phyloP scores from a whole-genome alignment of 1,140 invertebrate species.

The Olivierus martensii region DNA sequence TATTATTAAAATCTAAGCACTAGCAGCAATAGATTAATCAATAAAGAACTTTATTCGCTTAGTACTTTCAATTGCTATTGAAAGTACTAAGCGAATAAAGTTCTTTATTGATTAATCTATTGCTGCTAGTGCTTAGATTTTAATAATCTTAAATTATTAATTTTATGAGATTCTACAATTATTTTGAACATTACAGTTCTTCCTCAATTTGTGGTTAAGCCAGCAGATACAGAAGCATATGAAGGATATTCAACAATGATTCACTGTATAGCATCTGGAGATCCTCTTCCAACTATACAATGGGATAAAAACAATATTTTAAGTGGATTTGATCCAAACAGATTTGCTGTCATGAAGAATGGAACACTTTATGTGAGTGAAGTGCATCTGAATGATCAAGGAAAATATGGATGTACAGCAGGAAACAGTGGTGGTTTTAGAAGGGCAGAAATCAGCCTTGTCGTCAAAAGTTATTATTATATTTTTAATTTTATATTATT shows the following conservation, averaged over 20 bases:
- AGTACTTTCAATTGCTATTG: too few species aligned
- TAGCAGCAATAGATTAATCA: too few species aligned
- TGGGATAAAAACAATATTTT: slow-evolving; percentile 75
- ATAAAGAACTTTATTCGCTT: too few species aligned
- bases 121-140: too few species aligned
- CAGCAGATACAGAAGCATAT: slow-evolving; percentile 47
- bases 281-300: slow-evolving; percentile 71
- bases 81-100: too few species aligned
- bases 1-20: too few species aligned
- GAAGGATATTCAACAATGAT: slow-evolving; percentile 61
- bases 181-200: too few species aligned
- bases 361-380: slow-evolving; percentile 65
- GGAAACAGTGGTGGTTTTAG: slow-evolving; percentile 79
- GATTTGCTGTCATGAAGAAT: slow-evolving; percentile 59
- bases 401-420: slow-evolving; percentile 78
- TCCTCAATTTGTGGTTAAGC: slow-evolving; percentile 43
- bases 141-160: too few species aligned
- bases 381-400: slow-evolving; percentile 61
- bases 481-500: too few species aligned
- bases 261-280: slow-evolving; percentile 70
- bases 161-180: too few species aligned
- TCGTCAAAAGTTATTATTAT: slow-evolving; percentile 38
- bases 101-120: too few species aligned
- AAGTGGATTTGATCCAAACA: slow-evolving; percentile 45
- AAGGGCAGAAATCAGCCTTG: slow-evolving; percentile 59